phyloP scores from a whole-genome alignment of 2,888 invertebrate species.

The Dolichopus griseipennis region DNA sequence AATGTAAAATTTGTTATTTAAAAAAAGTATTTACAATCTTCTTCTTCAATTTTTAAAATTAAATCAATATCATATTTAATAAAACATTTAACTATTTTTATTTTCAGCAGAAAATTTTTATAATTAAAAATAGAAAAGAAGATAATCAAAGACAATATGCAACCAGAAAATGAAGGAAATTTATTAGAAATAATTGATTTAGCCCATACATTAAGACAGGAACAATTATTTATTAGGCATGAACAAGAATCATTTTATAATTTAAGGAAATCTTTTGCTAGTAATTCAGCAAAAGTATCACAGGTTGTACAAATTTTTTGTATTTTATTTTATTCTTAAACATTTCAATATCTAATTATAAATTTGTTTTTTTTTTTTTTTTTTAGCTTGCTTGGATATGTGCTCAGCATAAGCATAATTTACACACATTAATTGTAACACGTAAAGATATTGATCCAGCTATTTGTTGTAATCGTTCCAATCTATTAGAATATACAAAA shows the following conservation, averaged over 20 bases:
- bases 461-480: constrained; percentile 64
- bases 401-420: constrained; percentile 73
- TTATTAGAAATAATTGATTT: constrained; percentile 43
- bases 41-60: too few species aligned
- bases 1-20: too few species aligned
- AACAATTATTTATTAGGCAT: constrained; percentile 76
- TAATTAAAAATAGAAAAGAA: too few species aligned
- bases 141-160: constrained; percentile 28
- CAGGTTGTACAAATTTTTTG: constrained; percentile 28
- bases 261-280: constrained; percentile 62
- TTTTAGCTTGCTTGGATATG: constrained; percentile 80
- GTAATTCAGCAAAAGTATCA: constrained; percentile 48
- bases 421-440: constrained; percentile 65
- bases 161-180: constrained; percentile 39
- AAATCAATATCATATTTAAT: too few species aligned
- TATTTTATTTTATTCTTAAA: not conserved
- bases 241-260: constrained; percentile 74
- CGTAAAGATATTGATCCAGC: constrained; percentile 67
- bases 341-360: constrained; percentile 14
- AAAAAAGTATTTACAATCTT: too few species aligned
- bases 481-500: constrained; percentile 51
- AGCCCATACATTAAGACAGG: constrained; percentile 47
- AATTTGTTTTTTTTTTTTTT: too few species aligned
- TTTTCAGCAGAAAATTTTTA: too few species aligned
- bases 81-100: too few species aligned